Conservation (phyloP, 2,797 vertebrate genomes). For the Distichodus sexfasciatus region DNA sequence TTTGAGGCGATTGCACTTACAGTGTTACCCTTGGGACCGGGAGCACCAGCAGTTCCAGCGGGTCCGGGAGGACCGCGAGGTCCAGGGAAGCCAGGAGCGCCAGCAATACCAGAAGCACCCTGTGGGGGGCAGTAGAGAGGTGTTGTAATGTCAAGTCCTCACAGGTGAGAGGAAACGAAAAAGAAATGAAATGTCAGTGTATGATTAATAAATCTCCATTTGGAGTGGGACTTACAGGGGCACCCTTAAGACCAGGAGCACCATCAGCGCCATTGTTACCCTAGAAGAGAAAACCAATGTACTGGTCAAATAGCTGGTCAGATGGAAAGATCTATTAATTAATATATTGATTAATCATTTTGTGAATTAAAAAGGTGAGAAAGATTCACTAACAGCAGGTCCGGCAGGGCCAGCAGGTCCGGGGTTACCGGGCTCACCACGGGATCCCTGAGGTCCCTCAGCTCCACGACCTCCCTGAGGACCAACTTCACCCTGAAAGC, state of each 20-base stretch:
- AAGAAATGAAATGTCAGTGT: neutral
- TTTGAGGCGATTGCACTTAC: too few species aligned
- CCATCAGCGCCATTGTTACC: constrained; percentile 92
- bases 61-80: constrained; percentile 91
- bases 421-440: constrained; percentile 89
- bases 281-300: constrained; percentile 62
- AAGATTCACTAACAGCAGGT: constrained; percentile 79
- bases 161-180: neutral
- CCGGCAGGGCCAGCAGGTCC: constrained; percentile 91
- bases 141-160: constrained; percentile 4
- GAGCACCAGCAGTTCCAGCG: constrained; percentile 83
- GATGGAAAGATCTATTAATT: too few species aligned
- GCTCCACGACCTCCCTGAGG: constrained; percentile 87
- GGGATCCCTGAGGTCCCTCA: constrained; percentile 88
- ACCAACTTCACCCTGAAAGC: constrained; percentile 86
- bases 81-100: constrained; percentile 96
- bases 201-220: neutral
- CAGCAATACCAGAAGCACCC: constrained; percentile 91
- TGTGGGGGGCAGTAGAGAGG: constrained; percentile 72
- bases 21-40: constrained; percentile 93
- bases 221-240: constrained; percentile 79
- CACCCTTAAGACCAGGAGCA: constrained; percentile 86
- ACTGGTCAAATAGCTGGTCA: too few species aligned
- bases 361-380: neutral
- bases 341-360: too few species aligned